Evolutionary conservation across 2,797 vertebrate species (phyloP).

Genomic region (Gadopsis bispinosus): DNA sequence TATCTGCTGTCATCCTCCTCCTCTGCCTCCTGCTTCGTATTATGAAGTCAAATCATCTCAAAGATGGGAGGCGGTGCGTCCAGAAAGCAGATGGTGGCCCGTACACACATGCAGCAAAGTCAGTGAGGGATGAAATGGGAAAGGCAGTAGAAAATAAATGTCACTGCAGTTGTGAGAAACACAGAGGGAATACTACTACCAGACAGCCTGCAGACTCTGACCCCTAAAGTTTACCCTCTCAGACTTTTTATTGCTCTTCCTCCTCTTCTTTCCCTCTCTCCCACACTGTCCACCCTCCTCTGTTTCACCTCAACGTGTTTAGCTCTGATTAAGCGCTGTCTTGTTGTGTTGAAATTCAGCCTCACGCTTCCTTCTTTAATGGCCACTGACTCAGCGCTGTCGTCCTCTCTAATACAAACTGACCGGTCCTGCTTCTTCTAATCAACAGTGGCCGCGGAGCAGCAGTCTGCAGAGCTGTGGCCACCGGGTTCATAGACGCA

Average conservation of each 20-base stretch:
- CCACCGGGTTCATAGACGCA: slow-evolving; percentile 31
- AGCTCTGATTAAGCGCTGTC: slow-evolving; percentile 40
- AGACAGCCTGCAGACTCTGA: slow-evolving; percentile 35
- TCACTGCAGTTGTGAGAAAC: slow-evolving; percentile 49
- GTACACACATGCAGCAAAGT: slow-evolving; percentile 24
- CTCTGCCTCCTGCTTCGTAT: slow-evolving; percentile 11
- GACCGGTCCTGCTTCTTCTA: slow-evolving; percentile 37
- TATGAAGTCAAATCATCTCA: slow-evolving; percentile 19
- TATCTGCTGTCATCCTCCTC: slow-evolving; percentile 13
- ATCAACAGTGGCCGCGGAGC: slow-evolving; percentile 40
- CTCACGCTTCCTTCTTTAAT: slow-evolving; percentile 45
- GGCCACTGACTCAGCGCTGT: slow-evolving; percentile 56
- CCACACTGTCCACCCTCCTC: slow-evolving; percentile 2
- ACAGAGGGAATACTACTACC: slow-evolving; percentile 23
- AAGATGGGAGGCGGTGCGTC: slow-evolving; percentile 29
- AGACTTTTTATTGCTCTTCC: slow-evolving; percentile 3
- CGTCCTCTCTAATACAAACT: slow-evolving; percentile 45
- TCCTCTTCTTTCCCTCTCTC: neutral
- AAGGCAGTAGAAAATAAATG: slow-evolving; percentile 61
- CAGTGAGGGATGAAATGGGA: slow-evolving; percentile 62
- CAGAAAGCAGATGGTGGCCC: slow-evolving; percentile 50
- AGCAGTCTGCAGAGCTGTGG: slow-evolving; percentile 22
- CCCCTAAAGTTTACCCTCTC: slow-evolving; percentile 30
- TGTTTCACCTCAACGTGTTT: slow-evolving; percentile 19
- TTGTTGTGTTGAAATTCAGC: slow-evolving; percentile 39